A percentile compares a stretch with the other conserved stretches of the same genome.
These are phyloP conservation scores for Catharus fuscescens DNA, from an alignment of 2,113 vertebrate species.

Conservation along the genomic window DNA sequence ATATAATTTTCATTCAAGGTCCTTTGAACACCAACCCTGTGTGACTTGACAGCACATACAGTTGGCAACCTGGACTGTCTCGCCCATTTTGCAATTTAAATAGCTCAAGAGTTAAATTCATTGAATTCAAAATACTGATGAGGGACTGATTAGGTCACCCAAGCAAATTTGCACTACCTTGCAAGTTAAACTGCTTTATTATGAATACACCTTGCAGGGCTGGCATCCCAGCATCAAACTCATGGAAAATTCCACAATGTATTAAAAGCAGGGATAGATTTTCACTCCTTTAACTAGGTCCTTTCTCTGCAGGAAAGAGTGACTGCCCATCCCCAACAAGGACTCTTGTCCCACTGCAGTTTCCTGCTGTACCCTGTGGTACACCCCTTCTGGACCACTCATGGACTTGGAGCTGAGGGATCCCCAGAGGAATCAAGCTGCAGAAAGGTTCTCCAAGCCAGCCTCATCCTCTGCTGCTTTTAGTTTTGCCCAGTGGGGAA, in stretches of 20 bases:
- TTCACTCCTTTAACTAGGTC: not conserved
- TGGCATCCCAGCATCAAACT: not conserved
- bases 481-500: not conserved
- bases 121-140: not conserved
- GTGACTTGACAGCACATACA: not conserved
- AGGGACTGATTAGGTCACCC: not conserved
- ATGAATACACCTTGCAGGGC: not conserved
- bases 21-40: not conserved
- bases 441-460: not conserved
- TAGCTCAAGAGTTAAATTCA: not conserved
- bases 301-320: not conserved
- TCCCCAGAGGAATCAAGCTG: not conserved
- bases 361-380: not conserved
- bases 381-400: fast-evolving
- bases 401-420: not conserved
- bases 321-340: not conserved
- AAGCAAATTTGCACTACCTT: slow-evolving; percentile 27
- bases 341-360: not conserved
- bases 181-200: not conserved
- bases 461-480: not conserved
- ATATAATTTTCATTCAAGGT: not conserved
- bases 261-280: not conserved
- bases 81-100: not conserved
- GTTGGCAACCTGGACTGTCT: not conserved
- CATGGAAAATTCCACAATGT: not conserved